Evolutionary conservation across 2,113 vertebrate species (phyloP), one percentile per base, ranked within the genome.

Genomic region (Piprites chloris): DNA sequence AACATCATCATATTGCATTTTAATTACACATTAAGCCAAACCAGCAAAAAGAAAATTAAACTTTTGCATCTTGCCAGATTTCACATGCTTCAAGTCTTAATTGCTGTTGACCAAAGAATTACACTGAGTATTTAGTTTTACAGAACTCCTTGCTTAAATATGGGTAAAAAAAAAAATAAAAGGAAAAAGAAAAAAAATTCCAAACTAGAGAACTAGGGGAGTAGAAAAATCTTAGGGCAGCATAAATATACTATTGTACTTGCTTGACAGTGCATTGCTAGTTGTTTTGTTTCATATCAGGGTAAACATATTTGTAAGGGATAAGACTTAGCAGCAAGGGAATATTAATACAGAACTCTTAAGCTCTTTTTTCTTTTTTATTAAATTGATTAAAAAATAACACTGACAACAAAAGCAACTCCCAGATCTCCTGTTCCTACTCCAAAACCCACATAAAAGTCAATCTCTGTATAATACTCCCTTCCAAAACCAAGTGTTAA

Each of bases 151-250:
- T 44, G 19, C 28, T 82, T 77, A 11, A 71, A 77, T 11, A 22
- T 7, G 0, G 1, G 0, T 12, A 7, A 47, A 42, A 44, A 19
- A 58, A 35, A 58, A 35, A 24, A 59, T 22, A 5, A 23, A 56
- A n/a, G 19, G 0, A 13, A 39, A 56, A 19, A 1, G 0, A 2
- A 19, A 5, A 9, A 30, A 12, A 22, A 7, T 90, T 53, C 90
- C 26, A 41, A 79, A 46, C 8, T 49, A 59, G 11, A 33, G 28
- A 59, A 6, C 11, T 35, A 63, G 6, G 18, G 17, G 4, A 44
- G 49, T 5, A 68, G 33, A 86, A 62, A 50, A 79, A 52, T 44
- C 22, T 90, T 72, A 39, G 47, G 3, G 2, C 15, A 75, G 17
- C 10, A n/a, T 47, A 72, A 55, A 63, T 27, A 8, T 56, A 35